These are phyloP conservation scores for Bombus waltoni DNA, from an alignment of 1,140 invertebrate species.

Conservation along the genomic window DNA sequence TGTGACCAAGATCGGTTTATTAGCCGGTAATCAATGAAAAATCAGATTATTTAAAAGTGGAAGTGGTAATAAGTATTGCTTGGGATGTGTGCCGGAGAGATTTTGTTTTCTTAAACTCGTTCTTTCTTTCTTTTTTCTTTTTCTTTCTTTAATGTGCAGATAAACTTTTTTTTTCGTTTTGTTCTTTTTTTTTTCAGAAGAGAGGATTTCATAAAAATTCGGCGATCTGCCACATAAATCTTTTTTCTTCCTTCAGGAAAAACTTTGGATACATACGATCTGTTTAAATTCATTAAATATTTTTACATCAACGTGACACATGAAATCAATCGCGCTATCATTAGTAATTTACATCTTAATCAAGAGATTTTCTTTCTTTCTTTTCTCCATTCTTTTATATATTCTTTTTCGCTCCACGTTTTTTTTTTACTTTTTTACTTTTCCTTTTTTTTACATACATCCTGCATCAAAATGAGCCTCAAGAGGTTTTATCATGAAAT, in stretches of 20 bases:
- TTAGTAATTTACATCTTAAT: conserved; percentile 45
- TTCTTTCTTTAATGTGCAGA: conserved; percentile 57
- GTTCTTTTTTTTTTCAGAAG: background rate
- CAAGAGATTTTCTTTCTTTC: conserved; percentile 17
- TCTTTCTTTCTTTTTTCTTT: conserved; percentile 30
- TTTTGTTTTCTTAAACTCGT: conserved; percentile 24
- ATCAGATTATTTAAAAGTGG: conserved; percentile 60
- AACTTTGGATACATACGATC: conserved; percentile 55
- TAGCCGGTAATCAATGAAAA: conserved; percentile 62
- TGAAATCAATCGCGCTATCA: conserved; percentile 62
- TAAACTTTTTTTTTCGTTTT: conserved; percentile 24
- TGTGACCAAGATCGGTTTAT: conserved; percentile 68
- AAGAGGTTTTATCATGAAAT: conserved; percentile 33
- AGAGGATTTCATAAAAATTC: conserved; percentile 63
- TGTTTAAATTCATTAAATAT: conserved; percentile 64
- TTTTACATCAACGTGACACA: conserved; percentile 66
- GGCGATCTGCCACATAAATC: conserved; percentile 50
- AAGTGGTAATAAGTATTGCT: conserved; percentile 54
- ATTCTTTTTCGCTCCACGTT: background rate
- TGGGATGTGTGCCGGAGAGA: conserved; percentile 67
- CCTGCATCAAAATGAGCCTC: conserved; percentile 13
- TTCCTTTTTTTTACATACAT: conserved; percentile 1
- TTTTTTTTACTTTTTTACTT: background rate
- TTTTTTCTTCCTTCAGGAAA: conserved; percentile 25
- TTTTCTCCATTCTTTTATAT: background rate